phyloP scores from a whole-genome alignment of 1,140 invertebrate genomes.

The Trichogramma pretiosum region DNA sequence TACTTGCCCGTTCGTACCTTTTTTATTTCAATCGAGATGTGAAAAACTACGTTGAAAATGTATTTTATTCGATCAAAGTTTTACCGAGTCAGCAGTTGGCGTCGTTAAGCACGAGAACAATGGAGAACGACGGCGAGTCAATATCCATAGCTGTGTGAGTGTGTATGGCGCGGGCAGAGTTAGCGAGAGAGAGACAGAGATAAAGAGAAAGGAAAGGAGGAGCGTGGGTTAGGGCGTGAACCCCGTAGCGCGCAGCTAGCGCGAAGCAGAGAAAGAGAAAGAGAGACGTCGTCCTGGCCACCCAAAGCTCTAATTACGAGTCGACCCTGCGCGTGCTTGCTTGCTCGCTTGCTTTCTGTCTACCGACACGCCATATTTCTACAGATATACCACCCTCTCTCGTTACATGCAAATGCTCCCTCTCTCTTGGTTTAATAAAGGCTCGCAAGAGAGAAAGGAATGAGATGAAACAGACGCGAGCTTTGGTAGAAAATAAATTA shows the following conservation, averaged over 20 bases:
- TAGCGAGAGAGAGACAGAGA: slow-evolving; percentile 1
- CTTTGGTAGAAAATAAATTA: slow-evolving; percentile 17
- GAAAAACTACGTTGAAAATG: too few species aligned
- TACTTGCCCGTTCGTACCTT: too few species aligned
- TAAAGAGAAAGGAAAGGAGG: slow-evolving; percentile 5
- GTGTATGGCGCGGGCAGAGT: too few species aligned
- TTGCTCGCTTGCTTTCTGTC: slow-evolving; percentile 14
- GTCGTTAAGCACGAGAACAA: too few species aligned
- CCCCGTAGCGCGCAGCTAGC: slow-evolving; percentile 16
- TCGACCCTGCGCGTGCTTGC: slow-evolving; percentile 26
- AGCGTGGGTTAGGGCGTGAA: slow-evolving; percentile 18
- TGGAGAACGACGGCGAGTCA: too few species aligned
- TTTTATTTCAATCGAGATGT: too few species aligned
- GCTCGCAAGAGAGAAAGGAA: slow-evolving; percentile 17
- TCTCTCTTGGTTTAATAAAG: slow-evolving; percentile 40
- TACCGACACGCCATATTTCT: slow-evolving; percentile 24
- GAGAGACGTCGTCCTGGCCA: slow-evolving; percentile 14
- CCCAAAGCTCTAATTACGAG: slow-evolving; percentile 43
- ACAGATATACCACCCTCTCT: slow-evolving; percentile 23
- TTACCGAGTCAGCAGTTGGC: too few species aligned
- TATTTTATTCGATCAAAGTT: too few species aligned
- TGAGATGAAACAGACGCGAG: not conserved
- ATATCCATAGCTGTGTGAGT: too few species aligned
- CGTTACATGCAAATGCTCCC: slow-evolving; percentile 44
- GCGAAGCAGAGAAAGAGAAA: slow-evolving; percentile 14